A percentile compares a stretch with the other conserved stretches of the same genome.
These are phyloP conservation scores for Limulus polyphemus DNA, from an alignment of 2,888 invertebrate species.

Conservation along the genomic window DNA sequence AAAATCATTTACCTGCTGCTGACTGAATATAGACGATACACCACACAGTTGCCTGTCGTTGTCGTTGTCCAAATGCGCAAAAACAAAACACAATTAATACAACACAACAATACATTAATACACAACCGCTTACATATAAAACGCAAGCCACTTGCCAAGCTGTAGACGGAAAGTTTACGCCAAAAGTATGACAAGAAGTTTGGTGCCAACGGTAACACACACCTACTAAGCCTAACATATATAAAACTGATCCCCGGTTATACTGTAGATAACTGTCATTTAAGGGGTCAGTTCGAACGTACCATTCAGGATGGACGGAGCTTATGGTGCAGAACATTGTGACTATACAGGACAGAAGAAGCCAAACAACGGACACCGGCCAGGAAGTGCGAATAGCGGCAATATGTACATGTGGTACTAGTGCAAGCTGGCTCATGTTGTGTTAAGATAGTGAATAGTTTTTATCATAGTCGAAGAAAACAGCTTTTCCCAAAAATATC, in stretches of 20 bases:
- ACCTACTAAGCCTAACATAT: conserved; percentile 14
- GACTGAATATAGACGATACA: conserved; percentile 32
- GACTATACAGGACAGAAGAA: conserved; percentile 35
- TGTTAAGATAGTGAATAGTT: too few species aligned
- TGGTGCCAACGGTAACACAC: conserved; percentile 12
- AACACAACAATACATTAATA: conserved; percentile 32
- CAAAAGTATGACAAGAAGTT: conserved; percentile 13
- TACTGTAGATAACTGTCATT: conserved; percentile 8
- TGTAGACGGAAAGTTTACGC: conserved; percentile 27
- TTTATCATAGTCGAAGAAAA: too few species aligned
- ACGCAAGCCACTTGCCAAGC: conserved; percentile 35
- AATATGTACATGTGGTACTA: not conserved
- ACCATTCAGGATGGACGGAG: conserved; percentile 39
- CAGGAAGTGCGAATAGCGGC: conserved; percentile 27
- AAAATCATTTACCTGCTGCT: conserved; percentile 35
- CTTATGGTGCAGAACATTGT: conserved; percentile 36
- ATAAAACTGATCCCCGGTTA: conserved; percentile 12
- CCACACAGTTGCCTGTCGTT: conserved; percentile 29
- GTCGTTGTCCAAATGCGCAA: conserved; percentile 28
- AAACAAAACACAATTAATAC: conserved; percentile 31
- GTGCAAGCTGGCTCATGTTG: too few species aligned
- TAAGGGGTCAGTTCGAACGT: conserved; percentile 26
- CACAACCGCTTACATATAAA: conserved; percentile 34
- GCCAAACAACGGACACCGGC: conserved; percentile 34
- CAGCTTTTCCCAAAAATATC: too few species aligned